phyloP scores from a whole-genome alignment of 1,140 invertebrate species.

The Leptinotarsa lineolata region DNA sequence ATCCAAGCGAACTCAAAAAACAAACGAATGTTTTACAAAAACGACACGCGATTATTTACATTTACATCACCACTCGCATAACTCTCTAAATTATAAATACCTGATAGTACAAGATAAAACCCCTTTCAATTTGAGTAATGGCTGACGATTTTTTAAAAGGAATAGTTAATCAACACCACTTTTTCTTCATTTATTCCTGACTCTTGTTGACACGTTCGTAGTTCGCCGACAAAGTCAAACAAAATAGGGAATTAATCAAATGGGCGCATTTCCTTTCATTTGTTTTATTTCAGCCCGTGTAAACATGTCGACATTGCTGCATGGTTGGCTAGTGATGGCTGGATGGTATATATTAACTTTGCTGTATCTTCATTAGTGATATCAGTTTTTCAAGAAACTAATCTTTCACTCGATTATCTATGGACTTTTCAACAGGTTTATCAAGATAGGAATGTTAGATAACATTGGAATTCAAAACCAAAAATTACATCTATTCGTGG shows the following conservation, averaged over 20 bases:
- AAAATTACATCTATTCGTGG: too few species aligned
- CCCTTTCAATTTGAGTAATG: conserved; percentile 15
- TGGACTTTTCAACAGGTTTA: too few species aligned
- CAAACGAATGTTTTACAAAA: neutral
- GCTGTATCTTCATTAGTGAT: neutral
- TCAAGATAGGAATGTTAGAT: too few species aligned
- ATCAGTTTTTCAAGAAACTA: neutral
- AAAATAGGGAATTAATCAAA: conserved; percentile 21
- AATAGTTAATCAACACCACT: conserved; percentile 15
- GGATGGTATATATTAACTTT: neutral
- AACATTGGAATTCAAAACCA: too few species aligned
- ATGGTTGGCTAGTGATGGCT: neutral
- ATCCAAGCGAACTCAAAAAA: too few species aligned
- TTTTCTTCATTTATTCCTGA: conserved; percentile 4
- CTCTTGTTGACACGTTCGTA: conserved; percentile 15
- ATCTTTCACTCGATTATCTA: too few species aligned
- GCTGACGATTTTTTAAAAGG: neutral
- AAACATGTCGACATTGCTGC: conserved; percentile 17
- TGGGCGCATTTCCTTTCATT: conserved; percentile 14
- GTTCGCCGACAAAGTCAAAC: conserved; percentile 14
- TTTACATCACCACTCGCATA: neutral
- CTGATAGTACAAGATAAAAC: conserved; percentile 3
- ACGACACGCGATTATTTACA: neutral
- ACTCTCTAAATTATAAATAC: neutral
- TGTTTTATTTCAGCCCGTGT: conserved; percentile 1